These are phyloP conservation scores for Drosophila tsacasi DNA, from an alignment of 1,140 invertebrate genomes.

Conservation along the genomic window DNA sequence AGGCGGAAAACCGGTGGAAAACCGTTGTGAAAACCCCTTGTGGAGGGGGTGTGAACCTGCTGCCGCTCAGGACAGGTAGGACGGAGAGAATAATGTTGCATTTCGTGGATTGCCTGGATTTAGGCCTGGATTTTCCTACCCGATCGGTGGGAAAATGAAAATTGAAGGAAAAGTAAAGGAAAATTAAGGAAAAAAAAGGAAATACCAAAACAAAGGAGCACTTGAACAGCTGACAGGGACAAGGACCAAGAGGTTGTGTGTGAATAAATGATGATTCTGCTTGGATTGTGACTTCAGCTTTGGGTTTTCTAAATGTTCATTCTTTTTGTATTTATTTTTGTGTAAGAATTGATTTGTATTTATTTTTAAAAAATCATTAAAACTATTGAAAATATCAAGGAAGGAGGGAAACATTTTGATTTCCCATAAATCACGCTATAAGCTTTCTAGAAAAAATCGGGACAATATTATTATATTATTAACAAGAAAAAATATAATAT, in stretches of 20 bases:
- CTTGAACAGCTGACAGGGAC: conserved; percentile 54
- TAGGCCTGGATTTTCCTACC: conserved; percentile 8
- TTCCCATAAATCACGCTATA: neutral
- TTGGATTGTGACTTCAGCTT: neutral
- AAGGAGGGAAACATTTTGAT: neutral
- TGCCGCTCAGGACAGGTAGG: conserved; percentile 13
- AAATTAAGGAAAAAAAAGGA: conserved; percentile 5
- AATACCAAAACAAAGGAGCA: conserved; percentile 42
- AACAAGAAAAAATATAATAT: too few relatives aligned
- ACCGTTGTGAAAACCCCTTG: conserved; percentile 12
- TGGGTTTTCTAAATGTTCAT: neutral
- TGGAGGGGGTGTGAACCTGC: conserved; percentile 46
- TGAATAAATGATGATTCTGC: conserved; percentile 53
- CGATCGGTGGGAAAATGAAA: conserved; percentile 46
- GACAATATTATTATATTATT: too few relatives aligned
- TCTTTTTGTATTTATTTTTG: neutral
- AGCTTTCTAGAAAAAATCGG: neutral
- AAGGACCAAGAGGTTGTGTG: conserved; percentile 27
- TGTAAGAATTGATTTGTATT: neutral
- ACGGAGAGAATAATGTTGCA: conserved; percentile 13
- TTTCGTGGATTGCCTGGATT: conserved; percentile 15
- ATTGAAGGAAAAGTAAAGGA: conserved; percentile 20
- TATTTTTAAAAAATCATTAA: neutral
- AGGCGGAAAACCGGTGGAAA: conserved; percentile 11
- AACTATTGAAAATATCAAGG: neutral